Evolutionary conservation across 2,113 vertebrate species (phyloP).

Genomic region (Cynopterus brachyotis): DNA sequence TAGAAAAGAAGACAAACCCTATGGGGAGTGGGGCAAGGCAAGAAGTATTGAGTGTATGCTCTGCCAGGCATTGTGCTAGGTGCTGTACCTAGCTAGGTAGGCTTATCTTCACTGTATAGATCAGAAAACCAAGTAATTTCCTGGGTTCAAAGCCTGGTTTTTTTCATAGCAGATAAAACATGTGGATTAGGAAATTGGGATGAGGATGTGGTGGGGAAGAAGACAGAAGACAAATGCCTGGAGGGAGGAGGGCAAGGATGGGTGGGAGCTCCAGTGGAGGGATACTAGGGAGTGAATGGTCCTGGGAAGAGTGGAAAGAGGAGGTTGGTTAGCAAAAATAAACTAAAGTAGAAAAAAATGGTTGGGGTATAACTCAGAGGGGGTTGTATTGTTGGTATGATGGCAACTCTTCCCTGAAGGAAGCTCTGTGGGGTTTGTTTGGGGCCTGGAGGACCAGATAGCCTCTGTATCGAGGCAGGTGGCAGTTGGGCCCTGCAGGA

Average conservation of each 20-base stretch:
- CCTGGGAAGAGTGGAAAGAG: neutral
- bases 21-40: neutral
- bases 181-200: neutral
- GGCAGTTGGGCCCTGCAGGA: slow-evolving; percentile 32
- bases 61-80: neutral
- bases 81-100: neutral
- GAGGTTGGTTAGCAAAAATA: neutral
- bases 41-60: neutral
- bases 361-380: neutral
- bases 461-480: slow-evolving; percentile 3
- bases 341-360: neutral
- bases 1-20: neutral
- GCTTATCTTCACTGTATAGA: neutral
- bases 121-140: neutral
- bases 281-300: neutral
- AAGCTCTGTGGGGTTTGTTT: neutral
- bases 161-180: neutral
- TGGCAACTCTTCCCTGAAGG: neutral
- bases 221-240: neutral
- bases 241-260: neutral
- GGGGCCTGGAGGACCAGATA: neutral
- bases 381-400: neutral
- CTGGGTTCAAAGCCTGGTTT: neutral
- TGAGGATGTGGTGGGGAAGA: neutral
- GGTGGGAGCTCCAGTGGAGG: neutral